These are phyloP conservation scores for Clamator glandarius DNA, from an alignment of 2,797 vertebrate species.

Conservation along the genomic window DNA sequence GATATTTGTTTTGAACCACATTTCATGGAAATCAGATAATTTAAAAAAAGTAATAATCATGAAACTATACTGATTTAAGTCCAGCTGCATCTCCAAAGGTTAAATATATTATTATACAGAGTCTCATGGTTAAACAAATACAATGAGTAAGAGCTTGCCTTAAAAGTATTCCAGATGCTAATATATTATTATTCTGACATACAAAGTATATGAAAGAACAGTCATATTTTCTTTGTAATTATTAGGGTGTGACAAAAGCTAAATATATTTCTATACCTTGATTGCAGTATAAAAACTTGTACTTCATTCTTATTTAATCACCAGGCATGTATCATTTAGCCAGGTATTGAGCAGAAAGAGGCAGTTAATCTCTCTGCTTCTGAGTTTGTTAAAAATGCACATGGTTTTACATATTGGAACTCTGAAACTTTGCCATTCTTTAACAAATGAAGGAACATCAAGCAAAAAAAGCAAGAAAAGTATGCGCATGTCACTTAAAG, in stretches of 20 bases:
- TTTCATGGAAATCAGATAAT: background rate
- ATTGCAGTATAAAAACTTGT: background rate
- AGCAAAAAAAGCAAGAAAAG: background rate
- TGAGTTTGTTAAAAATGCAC: conserved; percentile 41
- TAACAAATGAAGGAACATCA: background rate
- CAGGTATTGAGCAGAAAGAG: background rate
- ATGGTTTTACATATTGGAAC: conserved; percentile 21
- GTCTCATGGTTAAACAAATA: background rate
- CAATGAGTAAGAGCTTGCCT: background rate
- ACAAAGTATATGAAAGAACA: background rate
- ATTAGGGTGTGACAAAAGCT: background rate
- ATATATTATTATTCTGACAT: background rate
- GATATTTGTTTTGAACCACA: background rate
- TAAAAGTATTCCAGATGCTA: background rate
- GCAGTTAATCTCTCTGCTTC: conserved; percentile 25
- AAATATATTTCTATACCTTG: background rate
- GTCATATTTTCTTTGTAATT: background rate
- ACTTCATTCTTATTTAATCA: background rate
- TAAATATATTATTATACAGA: background rate
- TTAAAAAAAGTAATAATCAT: background rate
- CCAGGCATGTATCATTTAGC: background rate
- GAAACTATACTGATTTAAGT: background rate
- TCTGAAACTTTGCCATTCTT: background rate
- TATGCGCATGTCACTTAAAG: background rate
- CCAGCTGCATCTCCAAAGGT: background rate